A percentile compares a stretch with the other conserved stretches of the same genome.
Conservation (phyloP, 2,113 vertebrate genomes). For the Bubalus kerabau region DNA sequence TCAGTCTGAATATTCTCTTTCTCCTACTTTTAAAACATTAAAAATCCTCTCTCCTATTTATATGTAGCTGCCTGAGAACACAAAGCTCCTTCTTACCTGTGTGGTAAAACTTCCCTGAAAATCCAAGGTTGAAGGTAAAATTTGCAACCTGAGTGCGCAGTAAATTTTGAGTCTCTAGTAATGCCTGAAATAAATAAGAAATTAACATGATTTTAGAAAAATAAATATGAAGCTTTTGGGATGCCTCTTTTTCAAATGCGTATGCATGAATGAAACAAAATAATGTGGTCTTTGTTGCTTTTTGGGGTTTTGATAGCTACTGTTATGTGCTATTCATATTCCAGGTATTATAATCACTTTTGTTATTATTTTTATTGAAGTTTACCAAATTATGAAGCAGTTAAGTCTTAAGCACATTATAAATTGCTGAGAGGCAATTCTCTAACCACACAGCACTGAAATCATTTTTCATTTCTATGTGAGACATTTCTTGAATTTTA, state of each 20-base stretch:
- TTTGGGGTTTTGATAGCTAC: background rate
- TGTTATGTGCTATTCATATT: background rate
- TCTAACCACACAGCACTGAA: background rate
- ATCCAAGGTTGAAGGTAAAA: conserved; percentile 94
- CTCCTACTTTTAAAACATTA: conserved; percentile 28
- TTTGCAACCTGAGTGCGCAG: conserved; percentile 90
- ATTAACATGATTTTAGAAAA: conserved; percentile 81
- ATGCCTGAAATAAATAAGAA: conserved; percentile 88
- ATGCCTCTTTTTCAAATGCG: conserved; percentile 64
- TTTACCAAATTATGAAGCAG: background rate
- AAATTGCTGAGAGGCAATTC: background rate
- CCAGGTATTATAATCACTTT: background rate
- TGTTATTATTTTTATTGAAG: background rate
- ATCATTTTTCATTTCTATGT: conserved; percentile 35
- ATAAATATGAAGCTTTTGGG: conserved; percentile 47
- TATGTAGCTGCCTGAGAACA: conserved; percentile 69
- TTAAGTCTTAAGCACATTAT: background rate
- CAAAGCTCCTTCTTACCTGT: conserved; percentile 86
- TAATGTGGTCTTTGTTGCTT: background rate
- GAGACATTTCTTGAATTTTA: conserved; percentile 37
- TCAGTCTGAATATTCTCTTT: background rate
- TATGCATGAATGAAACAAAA: conserved; percentile 34
- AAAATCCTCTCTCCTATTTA: conserved; percentile 62
- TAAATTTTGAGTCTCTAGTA: conserved; percentile 90
- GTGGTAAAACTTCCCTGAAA: conserved; percentile 93